phyloP scores from a whole-genome alignment of 2,113 vertebrate genomes.

The Bubo bubo region DNA sequence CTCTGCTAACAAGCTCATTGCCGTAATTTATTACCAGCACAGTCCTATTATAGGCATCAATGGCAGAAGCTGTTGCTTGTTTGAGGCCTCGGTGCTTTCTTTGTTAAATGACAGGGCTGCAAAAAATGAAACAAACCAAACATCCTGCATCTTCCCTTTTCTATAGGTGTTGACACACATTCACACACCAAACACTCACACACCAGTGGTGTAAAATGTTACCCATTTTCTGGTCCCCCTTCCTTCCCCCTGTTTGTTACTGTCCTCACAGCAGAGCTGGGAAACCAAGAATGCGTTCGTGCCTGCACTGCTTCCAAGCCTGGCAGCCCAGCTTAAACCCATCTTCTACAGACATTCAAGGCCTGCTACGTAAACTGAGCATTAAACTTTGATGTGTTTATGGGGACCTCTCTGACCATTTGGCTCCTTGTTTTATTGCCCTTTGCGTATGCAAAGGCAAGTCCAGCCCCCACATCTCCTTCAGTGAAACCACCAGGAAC shows the following conservation, averaged over 20 bases:
- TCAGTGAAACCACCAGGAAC: background rate
- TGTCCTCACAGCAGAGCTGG: background rate
- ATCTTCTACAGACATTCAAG: background rate
- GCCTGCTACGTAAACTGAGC: background rate
- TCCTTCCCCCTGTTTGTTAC: background rate
- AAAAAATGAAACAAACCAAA: background rate
- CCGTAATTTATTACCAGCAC: slow-evolving; percentile 50
- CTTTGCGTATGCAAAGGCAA: background rate
- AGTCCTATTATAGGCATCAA: slow-evolving; percentile 37
- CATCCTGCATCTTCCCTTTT: background rate
- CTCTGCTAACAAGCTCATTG: slow-evolving; percentile 38
- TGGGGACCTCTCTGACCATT: slow-evolving; percentile 10
- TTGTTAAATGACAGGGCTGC: background rate
- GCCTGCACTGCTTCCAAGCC: background rate
- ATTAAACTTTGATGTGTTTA: slow-evolving; percentile 34
- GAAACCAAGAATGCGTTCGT: background rate
- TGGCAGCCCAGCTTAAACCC: background rate
- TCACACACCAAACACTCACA: background rate
- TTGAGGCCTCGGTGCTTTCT: background rate
- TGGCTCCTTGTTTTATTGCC: slow-evolving; percentile 18
- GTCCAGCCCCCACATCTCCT: background rate
- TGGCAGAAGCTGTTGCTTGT: slow-evolving; percentile 3
- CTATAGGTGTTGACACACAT: background rate
- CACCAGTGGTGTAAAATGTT: background rate
- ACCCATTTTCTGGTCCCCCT: background rate